phyloP scores from a whole-genome alignment of 2,888 invertebrate species.

The Charanyca ferruginea region DNA sequence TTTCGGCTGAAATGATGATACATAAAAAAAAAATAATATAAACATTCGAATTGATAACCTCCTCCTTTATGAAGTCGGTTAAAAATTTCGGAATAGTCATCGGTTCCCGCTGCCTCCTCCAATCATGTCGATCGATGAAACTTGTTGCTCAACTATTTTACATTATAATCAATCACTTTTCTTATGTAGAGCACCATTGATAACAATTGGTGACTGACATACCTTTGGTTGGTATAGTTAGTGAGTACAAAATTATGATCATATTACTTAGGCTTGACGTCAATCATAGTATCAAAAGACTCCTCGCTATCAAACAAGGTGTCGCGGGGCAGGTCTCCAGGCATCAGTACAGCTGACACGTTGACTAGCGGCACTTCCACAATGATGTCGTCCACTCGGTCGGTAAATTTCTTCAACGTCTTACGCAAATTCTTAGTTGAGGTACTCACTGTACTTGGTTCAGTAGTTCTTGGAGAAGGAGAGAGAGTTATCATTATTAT shows the following conservation, averaged over 20 bases:
- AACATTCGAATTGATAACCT: too few species aligned
- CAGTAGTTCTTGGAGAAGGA: conserved; percentile 19
- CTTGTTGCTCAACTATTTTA: neutral
- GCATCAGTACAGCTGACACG: conserved; percentile 72
- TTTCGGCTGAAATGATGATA: too few species aligned
- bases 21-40: too few species aligned
- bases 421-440: conserved; percentile 13
- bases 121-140: neutral
- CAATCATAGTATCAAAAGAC: conserved; percentile 75
- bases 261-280: conserved; percentile 79
- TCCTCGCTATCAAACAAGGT: conserved; percentile 67
- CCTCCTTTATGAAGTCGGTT: too few species aligned
- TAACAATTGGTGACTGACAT: too few species aligned
- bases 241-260: neutral
- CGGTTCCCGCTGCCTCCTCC: neutral
- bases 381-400: conserved; percentile 58
- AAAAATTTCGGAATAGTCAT: too few species aligned
- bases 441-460: conserved; percentile 12
- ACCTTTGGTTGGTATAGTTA: too few species aligned
- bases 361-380: conserved; percentile 82
- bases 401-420: conserved; percentile 34
- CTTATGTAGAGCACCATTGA: neutral
- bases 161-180: neutral
- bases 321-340: conserved; percentile 34
- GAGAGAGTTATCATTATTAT: neutral